A percentile compares a stretch with the other conserved stretches of the same genome.
Evolutionary conservation across 1,140 invertebrate genomes (phyloP).

Genomic region (Zaprionus africanus): DNA sequence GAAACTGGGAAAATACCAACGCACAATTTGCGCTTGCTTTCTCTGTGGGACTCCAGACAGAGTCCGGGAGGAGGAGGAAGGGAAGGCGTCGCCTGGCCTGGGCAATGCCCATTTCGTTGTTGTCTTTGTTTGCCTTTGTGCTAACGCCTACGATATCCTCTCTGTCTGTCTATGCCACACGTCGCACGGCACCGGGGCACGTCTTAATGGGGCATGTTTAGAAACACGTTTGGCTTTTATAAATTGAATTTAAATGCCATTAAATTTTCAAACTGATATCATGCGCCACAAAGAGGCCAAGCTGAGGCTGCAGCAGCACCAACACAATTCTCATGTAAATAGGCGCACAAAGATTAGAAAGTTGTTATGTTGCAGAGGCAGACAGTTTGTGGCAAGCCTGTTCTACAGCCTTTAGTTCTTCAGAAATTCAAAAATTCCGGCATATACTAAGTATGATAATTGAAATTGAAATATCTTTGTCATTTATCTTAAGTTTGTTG

Average conservation of each 20-base stretch:
- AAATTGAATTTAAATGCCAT: conserved; percentile 78
- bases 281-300: not conserved
- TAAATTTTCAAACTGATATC: conserved; percentile 57
- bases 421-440: conserved; percentile 6
- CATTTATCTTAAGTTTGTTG: not conserved
- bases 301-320: conserved; percentile 25
- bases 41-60: conserved; percentile 23
- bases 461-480: not conserved
- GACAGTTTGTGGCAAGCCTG: not conserved
- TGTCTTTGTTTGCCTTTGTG: conserved; percentile 54
- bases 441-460: not conserved
- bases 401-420: conserved; percentile 38
- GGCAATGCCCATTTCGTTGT: conserved; percentile 18
- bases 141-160: conserved; percentile 62
- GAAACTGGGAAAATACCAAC: conserved; percentile 71
- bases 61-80: not conserved
- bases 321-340: conserved; percentile 52
- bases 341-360: conserved; percentile 66
- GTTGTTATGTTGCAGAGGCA: conserved; percentile 35
- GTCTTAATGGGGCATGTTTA: conserved; percentile 47
- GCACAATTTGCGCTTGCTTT: conserved; percentile 71
- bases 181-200: not conserved
- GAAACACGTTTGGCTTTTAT: conserved; percentile 68
- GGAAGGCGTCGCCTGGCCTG: conserved; percentile 5
- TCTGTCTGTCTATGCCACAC: not conserved